Evolutionary conservation across 2,113 vertebrate genomes (phyloP).

Genomic region (Pandion haliaetus): DNA sequence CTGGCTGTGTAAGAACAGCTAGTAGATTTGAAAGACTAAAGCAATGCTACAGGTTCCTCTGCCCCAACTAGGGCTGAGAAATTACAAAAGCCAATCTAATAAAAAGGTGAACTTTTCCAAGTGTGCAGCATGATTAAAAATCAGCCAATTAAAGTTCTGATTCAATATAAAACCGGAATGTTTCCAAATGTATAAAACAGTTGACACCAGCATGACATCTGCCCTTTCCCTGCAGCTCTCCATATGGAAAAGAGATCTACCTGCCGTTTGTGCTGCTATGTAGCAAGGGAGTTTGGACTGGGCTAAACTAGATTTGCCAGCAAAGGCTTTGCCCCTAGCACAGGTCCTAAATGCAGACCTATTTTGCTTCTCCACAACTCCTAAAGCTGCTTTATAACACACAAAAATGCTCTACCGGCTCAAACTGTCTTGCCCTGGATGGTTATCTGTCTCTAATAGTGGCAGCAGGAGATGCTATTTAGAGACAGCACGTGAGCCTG

Average conservation of each 20-base stretch:
- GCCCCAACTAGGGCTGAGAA: not conserved
- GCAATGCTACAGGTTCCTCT: not conserved
- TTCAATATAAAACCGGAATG: slow-evolving; percentile 11
- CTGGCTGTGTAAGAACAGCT: not conserved
- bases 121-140: not conserved
- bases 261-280: not conserved
- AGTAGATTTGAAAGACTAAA: not conserved
- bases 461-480: not conserved
- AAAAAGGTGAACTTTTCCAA: slow-evolving; percentile 30
- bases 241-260: slow-evolving; percentile 17
- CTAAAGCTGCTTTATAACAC: not conserved
- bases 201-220: slow-evolving; percentile 36
- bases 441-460: not conserved
- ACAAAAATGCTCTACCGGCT: not conserved
- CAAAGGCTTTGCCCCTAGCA: not conserved
- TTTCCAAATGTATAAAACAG: slow-evolving; percentile 38
- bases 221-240: slow-evolving; percentile 12
- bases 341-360: not conserved
- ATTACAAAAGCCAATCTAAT: not conserved
- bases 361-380: not conserved
- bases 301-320: not conserved
- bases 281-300: not conserved
- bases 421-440: not conserved
- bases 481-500: not conserved
- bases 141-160: slow-evolving; percentile 19